Percentiles rank a stretch among this genome's conserved stretches.
These are phyloP conservation scores for Brachymystax lenok DNA, from an alignment of 2,797 vertebrate genomes.

Conservation along the genomic window DNA sequence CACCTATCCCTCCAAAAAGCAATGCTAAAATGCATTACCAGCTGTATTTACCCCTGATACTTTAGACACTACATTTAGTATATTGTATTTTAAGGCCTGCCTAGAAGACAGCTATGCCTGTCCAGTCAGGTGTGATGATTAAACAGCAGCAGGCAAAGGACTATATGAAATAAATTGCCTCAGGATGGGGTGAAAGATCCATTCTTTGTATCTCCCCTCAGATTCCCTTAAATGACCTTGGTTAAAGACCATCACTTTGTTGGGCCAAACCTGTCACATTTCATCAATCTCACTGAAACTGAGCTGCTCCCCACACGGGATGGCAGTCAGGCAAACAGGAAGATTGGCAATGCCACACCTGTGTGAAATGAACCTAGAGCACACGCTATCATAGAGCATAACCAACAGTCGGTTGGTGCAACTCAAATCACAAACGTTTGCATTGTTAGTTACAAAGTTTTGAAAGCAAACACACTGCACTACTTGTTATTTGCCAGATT, in stretches of 20 bases:
- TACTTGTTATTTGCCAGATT: neutral
- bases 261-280: conserved; percentile 70
- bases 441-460: neutral
- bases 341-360: conserved; percentile 59
- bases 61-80: neutral
- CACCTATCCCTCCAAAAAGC: neutral
- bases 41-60: neutral
- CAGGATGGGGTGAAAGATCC: conserved; percentile 53
- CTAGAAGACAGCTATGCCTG: conserved; percentile 26
- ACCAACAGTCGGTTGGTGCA: too few species aligned
- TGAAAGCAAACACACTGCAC: neutral
- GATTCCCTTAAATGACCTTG: conserved; percentile 65
- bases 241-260: conserved; percentile 73
- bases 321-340: conserved; percentile 35
- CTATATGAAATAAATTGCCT: conserved; percentile 53
- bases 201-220: conserved; percentile 45
- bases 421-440: neutral
- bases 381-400: neutral
- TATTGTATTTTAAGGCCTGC: conserved; percentile 19
- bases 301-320: conserved; percentile 45
- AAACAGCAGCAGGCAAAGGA: conserved; percentile 42
- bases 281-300: conserved; percentile 67
- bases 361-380: conserved; percentile 50
- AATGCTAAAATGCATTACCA: conserved; percentile 10
- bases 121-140: conserved; percentile 55